Evolutionary conservation across 2,113 vertebrate species (phyloP), one percentile per base, ranked within the genome.

Genomic region (Helogale parvula): DNA sequence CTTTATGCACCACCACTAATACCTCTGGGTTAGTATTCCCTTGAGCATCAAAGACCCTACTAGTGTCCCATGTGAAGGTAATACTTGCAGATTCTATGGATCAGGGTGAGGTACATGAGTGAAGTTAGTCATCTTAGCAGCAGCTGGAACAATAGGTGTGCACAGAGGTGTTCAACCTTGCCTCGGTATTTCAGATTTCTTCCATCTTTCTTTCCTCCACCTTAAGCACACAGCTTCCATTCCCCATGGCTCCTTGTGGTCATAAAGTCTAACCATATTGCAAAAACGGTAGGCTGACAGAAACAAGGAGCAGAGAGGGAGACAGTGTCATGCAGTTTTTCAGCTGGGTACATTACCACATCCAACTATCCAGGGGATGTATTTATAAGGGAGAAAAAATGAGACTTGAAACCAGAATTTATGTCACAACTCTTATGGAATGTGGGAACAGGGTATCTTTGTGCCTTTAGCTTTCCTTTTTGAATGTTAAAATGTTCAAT

Each of bases 401-500:
- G 16, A 69, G 15, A 71, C 84, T 57, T n/a, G 23, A 79, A 89
- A 72, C 11, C 4, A 80, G 33, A 5, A 65, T 74, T 8, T 77
- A 33, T 72, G n/a, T 72, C 54, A 50, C 3, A 80, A 16, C 7
- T 29, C 80, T 90, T 31, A 41, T 41, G 52, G 80, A 85, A 72
- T 60, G 19, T 85, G 23, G 14, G 13, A 13, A 79, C 35, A 63
- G n/a, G 10, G 0, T 31, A 33, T 41, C 54, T 74, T 50, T 80
- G 3, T 33, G 7, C 5, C 6, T 47, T 72, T 35, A 57, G n/a
- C 11, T 41, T 91, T 83, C 12, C 27, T 50, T 31, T 93, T 31
- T 84, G 54, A 96, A 87, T 27, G 57, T 84, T 68, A 74, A 86
- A 77, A 57, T 92, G 4, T n/a, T 82, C 65, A 90, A 65, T 82